Base-by-base conservation (phyloP, 2,888 invertebrate species). In the Miltochrista miniata region DNA sequence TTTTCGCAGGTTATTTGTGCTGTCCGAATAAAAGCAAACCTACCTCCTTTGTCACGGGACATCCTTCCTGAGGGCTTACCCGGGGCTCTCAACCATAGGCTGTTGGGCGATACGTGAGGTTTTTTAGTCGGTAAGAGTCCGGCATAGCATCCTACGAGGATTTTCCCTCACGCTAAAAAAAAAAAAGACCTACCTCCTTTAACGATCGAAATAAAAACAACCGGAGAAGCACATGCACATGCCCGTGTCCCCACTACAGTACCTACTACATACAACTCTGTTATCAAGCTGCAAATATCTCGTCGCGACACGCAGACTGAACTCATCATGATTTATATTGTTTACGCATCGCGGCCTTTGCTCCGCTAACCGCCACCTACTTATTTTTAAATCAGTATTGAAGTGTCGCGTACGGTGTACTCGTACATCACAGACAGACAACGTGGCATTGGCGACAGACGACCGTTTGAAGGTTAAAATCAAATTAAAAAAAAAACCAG, bases 381-480 rank as follows among this genome's bases (percentile, higher is more conserved):
- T 70, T 61, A 56, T 62, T 68, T 31, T 64, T 70, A 72, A 77
- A 79, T 75, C 77, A 76, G 68, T 80, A 76, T 72, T 64, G 78
- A 79, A 83, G 77, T 81, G 79, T 83, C 76, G 72, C 63, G 54
- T n/a, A n/a, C n/a, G n/a, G n/a, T n/a, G n/a, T n/a, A n/a, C n/a
- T n/a, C n/a, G 18, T 24, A 24, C 18, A 24, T 24, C 18, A 64
- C 78, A 83, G 81, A 80, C 79, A 60, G 64, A 59, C 64, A 59
- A 66, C 69, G 64, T 58, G 74, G 61, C 70, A 70, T 80, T 83
- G 73, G 81, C 81, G 76, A 80, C 51, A 83, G 73, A 80, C 81
- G 76, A 80, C 51, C 76, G 73, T 73, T 79, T 85, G 84, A 88
- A 89, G 89, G 88, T 90, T 87, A 87, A 80, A 24, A 81, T 78